A percentile compares a stretch with the other conserved stretches of the same genome.
phyloP scores from a whole-genome alignment of 1,140 invertebrate genomes.

The Caenorhabditis inopinata region DNA sequence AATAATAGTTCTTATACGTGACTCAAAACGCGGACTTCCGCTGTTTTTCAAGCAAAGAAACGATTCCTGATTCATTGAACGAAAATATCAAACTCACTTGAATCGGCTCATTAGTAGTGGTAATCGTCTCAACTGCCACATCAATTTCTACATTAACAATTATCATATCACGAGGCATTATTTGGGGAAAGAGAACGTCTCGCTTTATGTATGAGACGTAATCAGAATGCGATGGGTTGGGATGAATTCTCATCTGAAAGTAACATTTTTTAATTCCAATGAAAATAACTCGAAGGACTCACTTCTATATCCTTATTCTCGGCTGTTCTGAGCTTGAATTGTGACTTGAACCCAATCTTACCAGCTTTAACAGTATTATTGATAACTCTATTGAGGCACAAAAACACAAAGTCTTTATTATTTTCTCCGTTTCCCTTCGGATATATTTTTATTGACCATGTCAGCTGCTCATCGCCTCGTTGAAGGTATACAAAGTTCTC shows the following conservation, averaged over 20 bases:
- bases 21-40: not conserved
- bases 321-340: slow-evolving; percentile 63
- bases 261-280: not conserved
- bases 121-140: slow-evolving; percentile 65
- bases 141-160: slow-evolving; percentile 66
- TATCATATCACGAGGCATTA: slow-evolving; percentile 61
- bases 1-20: not conserved
- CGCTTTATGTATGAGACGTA: slow-evolving; percentile 66
- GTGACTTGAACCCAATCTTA: slow-evolving; percentile 65
- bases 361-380: slow-evolving; percentile 28
- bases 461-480: slow-evolving; percentile 60
- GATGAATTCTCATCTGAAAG: slow-evolving; percentile 62
- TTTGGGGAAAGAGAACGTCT: slow-evolving; percentile 65
- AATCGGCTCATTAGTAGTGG: slow-evolving; percentile 53
- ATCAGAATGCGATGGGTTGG: slow-evolving; percentile 65
- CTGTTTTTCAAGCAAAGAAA: not conserved
- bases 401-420: slow-evolving; percentile 65
- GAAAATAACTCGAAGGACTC: not conserved
- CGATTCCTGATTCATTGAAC: not conserved
- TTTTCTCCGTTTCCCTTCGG: slow-evolving; percentile 66
- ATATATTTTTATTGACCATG: slow-evolving; percentile 66
- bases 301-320: slow-evolving; percentile 64
- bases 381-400: slow-evolving; percentile 62
- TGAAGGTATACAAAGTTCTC: slow-evolving; percentile 64
- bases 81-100: slow-evolving; percentile 39